Conservation (phyloP, 1,140 invertebrate species). For the Melipona quadrifasciata region DNA sequence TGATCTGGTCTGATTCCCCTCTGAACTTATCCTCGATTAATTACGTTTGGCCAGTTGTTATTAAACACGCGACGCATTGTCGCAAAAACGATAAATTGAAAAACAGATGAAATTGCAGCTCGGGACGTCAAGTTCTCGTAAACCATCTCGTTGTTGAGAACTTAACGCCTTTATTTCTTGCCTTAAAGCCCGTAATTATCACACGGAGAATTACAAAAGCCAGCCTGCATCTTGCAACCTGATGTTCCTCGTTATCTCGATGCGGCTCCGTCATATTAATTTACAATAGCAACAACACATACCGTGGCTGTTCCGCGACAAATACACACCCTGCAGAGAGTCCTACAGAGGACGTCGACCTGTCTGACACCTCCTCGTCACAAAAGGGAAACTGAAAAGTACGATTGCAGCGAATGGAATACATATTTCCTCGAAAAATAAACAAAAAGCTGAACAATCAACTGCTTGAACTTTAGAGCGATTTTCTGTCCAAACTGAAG, state of each 20-base stretch:
- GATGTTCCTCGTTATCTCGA: not conserved
- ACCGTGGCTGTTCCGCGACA: not conserved
- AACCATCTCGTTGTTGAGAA: no score
- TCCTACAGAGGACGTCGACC: not conserved
- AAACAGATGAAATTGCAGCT: no score
- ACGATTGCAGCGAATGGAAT: not conserved
- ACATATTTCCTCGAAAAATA: not conserved
- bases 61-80: no score
- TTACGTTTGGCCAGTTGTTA: no score
- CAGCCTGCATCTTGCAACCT: not conserved
- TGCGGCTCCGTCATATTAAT: not conserved
- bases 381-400: not conserved
- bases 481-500: no score
- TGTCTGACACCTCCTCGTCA: not conserved
- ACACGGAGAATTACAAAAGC: not conserved
- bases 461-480: not conserved
- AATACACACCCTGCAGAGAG: not conserved
- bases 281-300: not conserved
- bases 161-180: no score
- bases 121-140: no score
- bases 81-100: no score
- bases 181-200: not conserved
- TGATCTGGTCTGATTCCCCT: no score
- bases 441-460: not conserved
- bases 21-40: not conserved